Evolutionary conservation across 2,113 vertebrate genomes (phyloP), one percentile per base, ranked within the genome.

Genomic region (Engraulis encrasicolus): DNA sequence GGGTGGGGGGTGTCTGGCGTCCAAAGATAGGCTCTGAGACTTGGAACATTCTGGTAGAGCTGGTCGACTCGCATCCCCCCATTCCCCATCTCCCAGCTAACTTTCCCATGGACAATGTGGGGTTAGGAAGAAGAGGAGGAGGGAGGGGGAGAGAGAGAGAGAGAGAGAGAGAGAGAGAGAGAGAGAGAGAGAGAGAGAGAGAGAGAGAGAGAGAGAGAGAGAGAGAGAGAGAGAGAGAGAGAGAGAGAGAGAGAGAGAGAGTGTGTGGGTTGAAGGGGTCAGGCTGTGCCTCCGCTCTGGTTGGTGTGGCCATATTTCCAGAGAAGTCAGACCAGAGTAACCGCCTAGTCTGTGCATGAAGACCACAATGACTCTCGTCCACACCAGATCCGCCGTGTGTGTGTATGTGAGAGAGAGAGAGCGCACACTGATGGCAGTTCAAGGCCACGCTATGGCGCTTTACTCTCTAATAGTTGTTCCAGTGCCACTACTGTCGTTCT

Each of bases 21-120:
- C 82, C 88, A 87, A 82, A 89, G 84, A 89, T 86, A 89, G 85
- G 83, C 82, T 83, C 79, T 85, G 84, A 40, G 38, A 86, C 82
- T 81, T 84, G 80, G 85, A 85, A 82, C 36, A 18, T 81, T 80
- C 82, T 82, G 79, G 36, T 17, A 85, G 66, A n/a, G n/a, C n/a
- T n/a, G n/a, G n/a, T n/a, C n/a, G n/a, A n/a, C 66, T 74, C 23
- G 66, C 34, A 27, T 74, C 81, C 71, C 82, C 74, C 45, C 50
- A 83, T 83, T 3, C 1, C 27, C 52, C 31, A 84, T 74, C 81
- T 87, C 58, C 86, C 82, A 86, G 50, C 81, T 74, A 84, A 87
- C 79, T 79, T 85, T 89, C 84, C 81, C 85, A 86, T 85, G 86
- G 54, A 80, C 74, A 52, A 40, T 40, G 17, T 9, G 14, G 45